phyloP scores from a whole-genome alignment of 1,140 invertebrate genomes.

The Megathymus violae region DNA sequence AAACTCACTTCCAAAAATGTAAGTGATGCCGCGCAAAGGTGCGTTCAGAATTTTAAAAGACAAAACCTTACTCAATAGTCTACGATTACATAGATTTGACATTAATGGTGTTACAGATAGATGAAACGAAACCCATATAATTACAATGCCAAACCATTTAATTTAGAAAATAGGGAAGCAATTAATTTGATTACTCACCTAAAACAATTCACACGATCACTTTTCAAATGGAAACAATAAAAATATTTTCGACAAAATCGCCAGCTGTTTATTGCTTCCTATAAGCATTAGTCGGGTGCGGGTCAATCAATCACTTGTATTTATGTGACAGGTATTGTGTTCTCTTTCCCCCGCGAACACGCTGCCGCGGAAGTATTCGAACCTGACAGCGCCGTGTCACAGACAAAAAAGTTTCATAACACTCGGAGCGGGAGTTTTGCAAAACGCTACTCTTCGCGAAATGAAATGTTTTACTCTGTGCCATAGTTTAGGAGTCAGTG shows the following conservation, averaged over 20 bases:
- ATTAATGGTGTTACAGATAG: no score
- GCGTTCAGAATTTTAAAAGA: conserved; percentile 19
- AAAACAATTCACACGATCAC: conserved; percentile 19
- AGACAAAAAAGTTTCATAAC: conserved; percentile 45
- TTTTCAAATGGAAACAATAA: conserved; percentile 34
- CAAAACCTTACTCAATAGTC: no score
- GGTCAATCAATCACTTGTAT: conserved; percentile 79
- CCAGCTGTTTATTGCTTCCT: conserved; percentile 79
- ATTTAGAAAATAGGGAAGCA: not conserved
- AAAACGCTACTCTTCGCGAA: conserved; percentile 38
- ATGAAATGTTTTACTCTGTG: conserved; percentile 35
- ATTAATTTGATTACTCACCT: conserved; percentile 16
- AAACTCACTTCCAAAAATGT: conserved; percentile 38
- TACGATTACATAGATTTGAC: no score
- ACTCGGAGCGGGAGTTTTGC: conserved; percentile 12
- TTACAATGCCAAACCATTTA: no score
- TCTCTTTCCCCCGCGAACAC: conserved; percentile 48
- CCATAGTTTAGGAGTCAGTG: conserved; percentile 18
- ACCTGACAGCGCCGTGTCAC: conserved; percentile 39
- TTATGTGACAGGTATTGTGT: conserved; percentile 75
- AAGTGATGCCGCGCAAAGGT: conserved; percentile 29
- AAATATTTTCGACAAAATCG: conserved; percentile 55
- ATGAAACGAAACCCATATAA: no score
- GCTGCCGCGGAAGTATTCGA: conserved; percentile 47
- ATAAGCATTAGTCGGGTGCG: conserved; percentile 74